Evolutionary conservation across 2,797 vertebrate genomes (phyloP), one percentile per base, ranked within the genome.

Genomic region (Acrocephalus scirpaceus): DNA sequence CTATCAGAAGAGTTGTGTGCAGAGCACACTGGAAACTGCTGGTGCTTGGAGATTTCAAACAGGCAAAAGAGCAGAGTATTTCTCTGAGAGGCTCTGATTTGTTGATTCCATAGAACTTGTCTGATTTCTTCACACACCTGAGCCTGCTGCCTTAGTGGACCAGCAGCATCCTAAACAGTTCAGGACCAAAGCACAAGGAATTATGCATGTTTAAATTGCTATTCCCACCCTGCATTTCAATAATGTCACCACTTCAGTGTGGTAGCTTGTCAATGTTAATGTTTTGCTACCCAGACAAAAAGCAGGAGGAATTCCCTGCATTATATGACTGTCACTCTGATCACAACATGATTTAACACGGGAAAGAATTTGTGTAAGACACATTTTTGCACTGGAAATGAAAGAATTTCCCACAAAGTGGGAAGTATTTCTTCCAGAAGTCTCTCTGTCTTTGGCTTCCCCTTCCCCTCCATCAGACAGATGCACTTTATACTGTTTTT

Each of bases 391-490:
- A 23, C 7, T 47, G 14, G 20, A 82, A 90, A 69, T 40, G 4
- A 30, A 80, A 81, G 7, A 23, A 47, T 36, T 80, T 69, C 32
- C 21, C 11, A 14, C 17, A 25, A 53, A 87, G 10, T 11, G 16
- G 10, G 32, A 92, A 75, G 17, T 9, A 34, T 13, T 71, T 64
- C 18, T 80, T 89, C 22, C 0, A 4, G 45, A 77, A 71, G 12
- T 8, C 4, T 71, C 38, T 83, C 34, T 92, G 27, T 16, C 4
- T 81, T 71, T 71, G 51, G 20, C 13, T 77, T 11, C 12, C 3
- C 6, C 7, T 16, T 30, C 5, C 2, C 7, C n/a, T 5, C 1
- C 20, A 29, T 42, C 29, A 54, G 50, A 53, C 2, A 69, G 29
- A 60, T 23, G 8, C 7, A 32, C 4, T 64, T 71, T 23, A 47